Base-by-base conservation (phyloP, 2,888 invertebrate genomes). In the Tethea ocularis region DNA sequence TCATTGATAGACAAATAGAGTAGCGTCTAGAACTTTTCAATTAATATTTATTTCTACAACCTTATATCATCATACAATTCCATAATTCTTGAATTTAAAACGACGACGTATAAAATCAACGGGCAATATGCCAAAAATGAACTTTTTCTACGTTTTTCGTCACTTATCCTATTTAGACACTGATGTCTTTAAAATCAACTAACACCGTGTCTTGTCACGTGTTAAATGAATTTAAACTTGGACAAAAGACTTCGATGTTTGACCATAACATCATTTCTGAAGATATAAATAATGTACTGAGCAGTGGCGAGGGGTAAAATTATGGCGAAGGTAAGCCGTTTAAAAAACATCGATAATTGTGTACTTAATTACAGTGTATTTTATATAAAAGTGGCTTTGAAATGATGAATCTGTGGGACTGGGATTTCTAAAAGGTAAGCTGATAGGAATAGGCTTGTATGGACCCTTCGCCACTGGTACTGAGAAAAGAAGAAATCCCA, bases 1-100 rank as follows among this genome's bases (percentile, higher is more conserved):
- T 54, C 54, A 54, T 22, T 54, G 24, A 54, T 54, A 15, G 46
- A 46, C 46, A 46, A 46, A 46, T 20, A 1, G 20, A 33, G 54
- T n/a, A 36, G 22, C 54, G 33, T 36, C 54, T 36, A 54, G 54
- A 54, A 54, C 13, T 13, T 13, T 33, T 1, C 13, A 46, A 46
- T 20, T 20, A 0, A 46, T 26, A 22, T 33, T 36, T 15, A 17
- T 22, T 54, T 15, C 13, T 53, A 53, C 20, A 53, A 22, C 13
- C 17, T 53, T 33, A 17, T 17, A 29, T 29, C 29, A 29, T 29
- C 29, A 29, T 41, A n/a, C n/a, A 17, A 17, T 17, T 41, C 8
- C 41, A 10, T 41, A 17, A 46, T 20, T 46, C 8, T 10, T 20
- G 10, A 20, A 46, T 46, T 46, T 46, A 46, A n/a, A 46, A 41